These are phyloP conservation scores for Podargus strigoides DNA, from an alignment of 2,797 vertebrate species.

Conservation along the genomic window DNA sequence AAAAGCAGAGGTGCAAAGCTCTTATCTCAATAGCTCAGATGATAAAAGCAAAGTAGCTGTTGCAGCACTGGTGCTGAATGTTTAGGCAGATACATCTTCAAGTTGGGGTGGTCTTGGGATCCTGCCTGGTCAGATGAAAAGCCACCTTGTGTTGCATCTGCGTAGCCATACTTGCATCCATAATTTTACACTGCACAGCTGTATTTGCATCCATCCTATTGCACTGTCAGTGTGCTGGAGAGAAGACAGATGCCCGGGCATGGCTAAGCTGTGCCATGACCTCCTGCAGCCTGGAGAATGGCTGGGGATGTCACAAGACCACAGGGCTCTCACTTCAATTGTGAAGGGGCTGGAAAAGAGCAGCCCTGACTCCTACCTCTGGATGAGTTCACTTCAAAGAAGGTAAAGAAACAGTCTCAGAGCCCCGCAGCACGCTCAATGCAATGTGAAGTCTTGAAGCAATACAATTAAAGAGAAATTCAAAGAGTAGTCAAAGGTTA, in stretches of 20 bases:
- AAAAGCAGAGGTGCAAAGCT: not conserved
- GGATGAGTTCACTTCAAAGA: not conserved
- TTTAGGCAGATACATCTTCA: rapidly evolving
- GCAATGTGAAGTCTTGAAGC: not conserved
- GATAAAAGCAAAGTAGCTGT: not conserved
- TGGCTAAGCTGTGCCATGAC: rapidly evolving
- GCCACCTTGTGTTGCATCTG: not conserved
- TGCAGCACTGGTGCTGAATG: not conserved
- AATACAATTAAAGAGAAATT: not conserved
- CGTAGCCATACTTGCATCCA: not conserved
- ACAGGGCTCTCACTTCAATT: not conserved
- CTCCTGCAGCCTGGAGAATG: not conserved
- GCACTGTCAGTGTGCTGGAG: not conserved
- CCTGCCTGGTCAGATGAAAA: not conserved
- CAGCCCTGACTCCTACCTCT: not conserved
- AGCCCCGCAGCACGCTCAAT: not conserved
- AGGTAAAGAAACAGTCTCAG: not conserved
- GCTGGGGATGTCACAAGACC: rapidly evolving
- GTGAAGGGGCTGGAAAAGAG: not conserved
- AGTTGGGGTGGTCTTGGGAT: not conserved
- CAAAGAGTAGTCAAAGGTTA: not conserved
- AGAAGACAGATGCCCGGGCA: not conserved
- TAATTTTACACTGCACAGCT: not conserved
- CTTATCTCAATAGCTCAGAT: not conserved
- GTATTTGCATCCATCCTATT: not conserved